These are phyloP conservation scores for Limnephilus rhombicus DNA, from an alignment of 2,888 invertebrate genomes.

Conservation along the genomic window DNA sequence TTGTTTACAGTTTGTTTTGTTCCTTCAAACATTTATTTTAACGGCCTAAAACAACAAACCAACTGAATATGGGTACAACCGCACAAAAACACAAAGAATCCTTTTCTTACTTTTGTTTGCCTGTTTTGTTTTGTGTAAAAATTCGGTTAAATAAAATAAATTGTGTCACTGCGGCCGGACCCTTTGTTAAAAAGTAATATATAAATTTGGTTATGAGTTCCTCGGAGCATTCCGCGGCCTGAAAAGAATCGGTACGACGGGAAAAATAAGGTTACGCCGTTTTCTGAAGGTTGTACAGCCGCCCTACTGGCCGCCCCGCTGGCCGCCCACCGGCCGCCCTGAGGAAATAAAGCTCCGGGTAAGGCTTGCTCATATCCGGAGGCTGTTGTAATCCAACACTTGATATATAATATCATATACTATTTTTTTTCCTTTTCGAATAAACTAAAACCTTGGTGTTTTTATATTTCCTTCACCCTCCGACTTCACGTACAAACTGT, in stretches of 20 bases:
- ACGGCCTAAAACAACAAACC: background rate
- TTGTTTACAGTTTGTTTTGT: background rate
- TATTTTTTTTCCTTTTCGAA: constrained; percentile 48
- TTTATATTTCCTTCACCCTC: too few species aligned
- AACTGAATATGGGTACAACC: background rate
- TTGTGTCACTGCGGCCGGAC: background rate
- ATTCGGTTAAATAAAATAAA: background rate
- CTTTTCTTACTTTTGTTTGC: background rate
- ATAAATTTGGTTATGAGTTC: constrained; percentile 37
- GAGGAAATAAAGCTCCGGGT: background rate
- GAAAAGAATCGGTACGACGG: background rate
- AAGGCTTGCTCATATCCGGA: constrained; percentile 50
- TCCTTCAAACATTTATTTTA: background rate
- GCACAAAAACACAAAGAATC: constrained; percentile 16
- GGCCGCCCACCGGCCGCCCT: too few species aligned
- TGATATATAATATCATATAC: constrained; percentile 47
- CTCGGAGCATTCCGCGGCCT: background rate
- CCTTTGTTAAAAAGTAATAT: constrained; percentile 28
- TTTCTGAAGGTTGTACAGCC: background rate
- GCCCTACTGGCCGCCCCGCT: too few species aligned
- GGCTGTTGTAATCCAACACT: constrained; percentile 50
- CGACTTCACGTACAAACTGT: too few species aligned
- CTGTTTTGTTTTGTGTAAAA: constrained; percentile 26
- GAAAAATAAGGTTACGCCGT: background rate
- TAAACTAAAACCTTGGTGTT: constrained; percentile 2